Evolutionary conservation across 2,797 vertebrate genomes (phyloP).

Genomic region (Threskiornis aethiopicus): DNA sequence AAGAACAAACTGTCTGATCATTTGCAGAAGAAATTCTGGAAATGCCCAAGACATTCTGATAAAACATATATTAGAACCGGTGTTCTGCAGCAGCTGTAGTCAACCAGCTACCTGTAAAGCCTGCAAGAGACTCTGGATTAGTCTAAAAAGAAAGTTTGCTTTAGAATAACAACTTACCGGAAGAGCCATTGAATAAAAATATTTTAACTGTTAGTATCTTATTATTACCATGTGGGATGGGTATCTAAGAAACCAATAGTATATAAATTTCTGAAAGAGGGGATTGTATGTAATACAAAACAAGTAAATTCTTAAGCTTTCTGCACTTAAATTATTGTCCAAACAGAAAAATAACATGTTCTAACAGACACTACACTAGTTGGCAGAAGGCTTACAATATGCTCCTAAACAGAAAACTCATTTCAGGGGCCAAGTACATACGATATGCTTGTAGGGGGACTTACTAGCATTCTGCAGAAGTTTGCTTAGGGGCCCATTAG

Average conservation of each 20-base stretch:
- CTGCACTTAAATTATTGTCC: neutral
- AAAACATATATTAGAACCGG: neutral
- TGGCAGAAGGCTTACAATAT: neutral
- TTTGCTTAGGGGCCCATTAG: neutral
- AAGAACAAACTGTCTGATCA: neutral
- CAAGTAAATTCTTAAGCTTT: neutral
- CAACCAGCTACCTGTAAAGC: neutral
- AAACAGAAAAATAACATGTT: neutral
- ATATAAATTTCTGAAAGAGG: neutral
- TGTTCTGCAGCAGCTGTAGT: neutral
- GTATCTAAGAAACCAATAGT: neutral
- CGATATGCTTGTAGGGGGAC: neutral
- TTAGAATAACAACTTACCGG: neutral
- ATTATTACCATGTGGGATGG: neutral
- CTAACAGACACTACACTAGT: neutral
- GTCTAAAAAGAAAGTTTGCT: neutral
- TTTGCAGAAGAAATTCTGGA: neutral
- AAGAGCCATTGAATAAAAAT: neutral
- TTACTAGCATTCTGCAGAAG: neutral
- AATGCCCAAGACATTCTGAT: neutral
- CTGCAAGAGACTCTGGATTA: neutral
- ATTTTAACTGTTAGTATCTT: neutral
- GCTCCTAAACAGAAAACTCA: neutral
- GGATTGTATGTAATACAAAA: neutral
- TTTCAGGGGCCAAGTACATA: neutral